phyloP scores from a whole-genome alignment of 2,888 invertebrate species.

The Drosophila lacicola region DNA sequence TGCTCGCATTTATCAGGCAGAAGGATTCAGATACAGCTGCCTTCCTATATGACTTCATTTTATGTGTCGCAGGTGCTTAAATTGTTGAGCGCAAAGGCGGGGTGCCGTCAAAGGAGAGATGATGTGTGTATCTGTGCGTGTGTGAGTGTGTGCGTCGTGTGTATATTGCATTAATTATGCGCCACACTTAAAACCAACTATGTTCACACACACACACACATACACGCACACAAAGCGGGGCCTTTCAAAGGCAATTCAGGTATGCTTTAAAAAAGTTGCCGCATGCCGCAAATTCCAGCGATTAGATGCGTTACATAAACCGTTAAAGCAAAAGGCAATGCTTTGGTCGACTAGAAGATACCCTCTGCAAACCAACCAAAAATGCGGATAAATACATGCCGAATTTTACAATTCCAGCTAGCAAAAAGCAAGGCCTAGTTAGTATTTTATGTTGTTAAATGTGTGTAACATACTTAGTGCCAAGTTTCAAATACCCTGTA shows the following conservation, averaged over 20 bases:
- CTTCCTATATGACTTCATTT: conserved; percentile 61
- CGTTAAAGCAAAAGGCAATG: neutral
- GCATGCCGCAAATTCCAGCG: conserved; percentile 59
- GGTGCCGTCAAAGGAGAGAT: conserved; percentile 1
- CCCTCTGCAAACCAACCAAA: conserved; percentile 12
- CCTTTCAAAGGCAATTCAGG: conserved; percentile 33
- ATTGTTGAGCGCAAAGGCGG: conserved; percentile 27
- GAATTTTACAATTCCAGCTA: neutral
- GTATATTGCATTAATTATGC: conserved; percentile 68
- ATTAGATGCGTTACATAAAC: conserved; percentile 66
- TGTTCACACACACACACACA: conserved; percentile 27
- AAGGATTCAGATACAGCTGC: conserved; percentile 37
- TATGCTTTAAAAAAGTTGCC: conserved; percentile 28
- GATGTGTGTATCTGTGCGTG: conserved; percentile 3
- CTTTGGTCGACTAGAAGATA: neutral
- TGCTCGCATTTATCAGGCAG: conserved; percentile 63
- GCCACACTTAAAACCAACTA: conserved; percentile 52
- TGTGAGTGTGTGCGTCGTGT: conserved; percentile 21
- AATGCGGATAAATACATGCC: neutral
- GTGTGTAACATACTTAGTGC: neutral
- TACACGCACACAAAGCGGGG: conserved; percentile 1
- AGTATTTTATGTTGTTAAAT: neutral
- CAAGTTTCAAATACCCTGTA: conserved; percentile 6
- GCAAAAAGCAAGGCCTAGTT: neutral
- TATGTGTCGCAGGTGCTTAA: conserved; percentile 67